Base-by-base conservation (phyloP, 2,797 vertebrate genomes). In the Astyanax mexicanus region DNA sequence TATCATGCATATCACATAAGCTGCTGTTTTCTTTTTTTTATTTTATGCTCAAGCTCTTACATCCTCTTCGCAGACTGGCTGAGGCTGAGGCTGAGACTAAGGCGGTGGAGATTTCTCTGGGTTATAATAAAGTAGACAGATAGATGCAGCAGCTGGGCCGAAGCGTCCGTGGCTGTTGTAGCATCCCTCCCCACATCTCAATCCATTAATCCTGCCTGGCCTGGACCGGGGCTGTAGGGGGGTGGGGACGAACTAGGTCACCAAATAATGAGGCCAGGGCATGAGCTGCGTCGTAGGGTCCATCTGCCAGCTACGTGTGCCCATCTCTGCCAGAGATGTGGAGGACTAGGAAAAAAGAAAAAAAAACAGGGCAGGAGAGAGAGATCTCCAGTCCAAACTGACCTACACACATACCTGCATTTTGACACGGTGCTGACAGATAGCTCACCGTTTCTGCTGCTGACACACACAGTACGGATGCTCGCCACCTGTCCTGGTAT, bases 231-330 rank as follows among this genome's bases (percentile, higher is more conserved):
- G 73, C 45, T 77, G 83, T 2, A 2, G 29, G 29, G 54, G 82
- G 17, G 29, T 51, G 57, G 68, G 64, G 47, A 69, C 38, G 83
- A 92, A 91, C 82, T 90, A 83, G 91, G 90, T 90, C 89, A 91
- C 12, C 51, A 69, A 80, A 79, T 88, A 91, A 74, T 77, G 72
- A 91, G 89, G 86, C 74, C 87, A 76, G 84, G 84, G 84, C 70
- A 83, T 81, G 85, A 86, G 84, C 86, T 78, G 78, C 66, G 72
- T 82, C 69, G 57, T 75, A 83, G 82, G 82, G 80, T 85, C 89
- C 89, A 89, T 90, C 88, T 91, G 90, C 81, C 80, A 51, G 61
- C 49, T 64, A 60, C 44, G 42, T 44, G 44, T 23, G 55, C 47
- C 67, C 5, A 21, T 78, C 44, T 77, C 72, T 79, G 71, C 60